Base-by-base conservation (phyloP, 2,113 vertebrate species). In the Vireo altiloquus region DNA sequence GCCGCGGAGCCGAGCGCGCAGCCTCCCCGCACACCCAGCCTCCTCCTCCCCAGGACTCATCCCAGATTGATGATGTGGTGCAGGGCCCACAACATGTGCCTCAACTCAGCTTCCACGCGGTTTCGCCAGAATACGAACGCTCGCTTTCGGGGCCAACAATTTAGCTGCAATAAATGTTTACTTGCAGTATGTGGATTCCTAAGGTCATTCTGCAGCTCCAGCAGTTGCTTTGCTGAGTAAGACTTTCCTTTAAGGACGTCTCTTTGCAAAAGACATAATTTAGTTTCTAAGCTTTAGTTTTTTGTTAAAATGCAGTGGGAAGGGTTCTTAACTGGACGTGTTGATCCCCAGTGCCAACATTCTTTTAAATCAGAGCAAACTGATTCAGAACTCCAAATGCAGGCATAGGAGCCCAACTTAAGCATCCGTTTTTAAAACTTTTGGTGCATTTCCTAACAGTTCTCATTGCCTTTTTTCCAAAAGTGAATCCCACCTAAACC, bases 51-150 rank as follows among this genome's bases (percentile, higher is more conserved):
- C 75, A 95, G 87, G 76, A 20, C 69, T 94, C 92, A 93, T 90
- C 40, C 5, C 88, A 95, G 94, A 96, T 95, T 95, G 94, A 97
- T 92, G 96, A 95, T 94, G 96, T 97, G 96, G 87, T 89, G 78
- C 61, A 49, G 77, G 89, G 92, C 90, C 94, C 92, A 96, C 90
- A 96, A 93, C 82, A 91, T 79, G 88, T 92, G 86, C 92, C 39
- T 78, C 95, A 96, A 91, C 94, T 96, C 90, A 82, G 80, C 92
- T 93, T 97, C 95, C 95, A 94, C 94, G 84, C 22, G 86, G 93
- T 87, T 77, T 87, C 65, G 88, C 95, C 94, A 94, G 86, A 84
- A 78, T 28, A 11, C 4, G 46, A 93, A 60, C 20, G 15, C 86
- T 95, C 46, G 69, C 92, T 84, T 96, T 78, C 50, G 25, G 92